Evolutionary conservation across 2,113 vertebrate species (phyloP).

Genomic region (Ptyas mucosa): DNA sequence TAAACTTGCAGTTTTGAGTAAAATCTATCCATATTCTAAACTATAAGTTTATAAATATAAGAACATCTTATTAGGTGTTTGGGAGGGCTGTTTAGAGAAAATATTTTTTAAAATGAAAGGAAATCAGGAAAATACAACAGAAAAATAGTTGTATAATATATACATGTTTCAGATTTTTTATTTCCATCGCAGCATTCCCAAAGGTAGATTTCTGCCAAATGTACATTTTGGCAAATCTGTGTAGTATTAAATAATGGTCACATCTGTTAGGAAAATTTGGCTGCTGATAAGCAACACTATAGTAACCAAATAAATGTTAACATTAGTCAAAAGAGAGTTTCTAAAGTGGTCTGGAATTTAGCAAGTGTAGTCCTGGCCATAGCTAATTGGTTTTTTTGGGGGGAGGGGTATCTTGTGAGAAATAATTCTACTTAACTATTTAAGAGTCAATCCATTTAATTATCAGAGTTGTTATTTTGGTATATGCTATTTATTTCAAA

Average conservation of each 20-base stretch:
- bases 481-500: not conserved
- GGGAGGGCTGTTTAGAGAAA: conserved; percentile 1
- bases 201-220: conserved; percentile 40
- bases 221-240: conserved; percentile 46
- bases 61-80: not conserved
- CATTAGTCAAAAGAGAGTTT: conserved; percentile 36
- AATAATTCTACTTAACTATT: conserved; percentile 23
- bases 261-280: conserved; percentile 55
- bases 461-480: not conserved
- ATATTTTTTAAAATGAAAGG: not conserved
- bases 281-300: conserved; percentile 43
- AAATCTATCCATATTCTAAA: not conserved
- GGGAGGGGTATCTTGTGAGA: not conserved
- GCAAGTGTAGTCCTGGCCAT: conserved; percentile 23
- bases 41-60: not conserved
- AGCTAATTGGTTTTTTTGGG: conserved; percentile 11
- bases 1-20: not conserved
- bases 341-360: conserved; percentile 31
- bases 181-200: conserved; percentile 31
- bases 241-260: conserved; percentile 37
- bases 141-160: not conserved
- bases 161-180: not conserved
- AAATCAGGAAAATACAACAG: conserved; percentile 15
- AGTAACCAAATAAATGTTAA: conserved; percentile 37
- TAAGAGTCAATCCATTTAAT: conserved; percentile 10